Evolutionary conservation across 1,140 invertebrate species (phyloP).

Genomic region (Bombus fervidus): DNA sequence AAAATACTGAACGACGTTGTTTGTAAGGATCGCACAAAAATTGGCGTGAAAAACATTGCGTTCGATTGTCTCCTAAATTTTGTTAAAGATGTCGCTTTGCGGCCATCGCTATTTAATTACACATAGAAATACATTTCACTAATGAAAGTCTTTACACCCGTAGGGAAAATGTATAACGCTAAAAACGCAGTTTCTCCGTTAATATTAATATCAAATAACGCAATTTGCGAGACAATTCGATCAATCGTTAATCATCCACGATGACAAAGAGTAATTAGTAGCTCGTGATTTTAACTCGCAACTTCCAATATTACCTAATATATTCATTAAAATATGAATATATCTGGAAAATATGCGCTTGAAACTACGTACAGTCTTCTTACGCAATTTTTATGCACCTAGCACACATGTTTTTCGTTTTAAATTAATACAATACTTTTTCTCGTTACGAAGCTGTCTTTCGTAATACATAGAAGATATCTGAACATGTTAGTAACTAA

Average conservation of each 20-base stretch:
- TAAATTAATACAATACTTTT: background rate
- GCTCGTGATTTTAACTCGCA: background rate
- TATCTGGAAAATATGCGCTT: background rate
- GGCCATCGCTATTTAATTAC: background rate
- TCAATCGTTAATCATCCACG: background rate
- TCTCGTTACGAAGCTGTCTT: background rate
- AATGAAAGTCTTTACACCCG: background rate
- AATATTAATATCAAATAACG: constrained; percentile 4
- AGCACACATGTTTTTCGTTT: background rate
- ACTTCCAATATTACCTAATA: background rate
- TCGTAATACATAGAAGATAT: background rate
- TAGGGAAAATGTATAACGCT: background rate
- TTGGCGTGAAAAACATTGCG: background rate
- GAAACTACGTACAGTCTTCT: constrained; percentile 6
- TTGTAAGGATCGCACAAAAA: background rate
- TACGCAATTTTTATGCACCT: background rate
- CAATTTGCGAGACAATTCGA: background rate
- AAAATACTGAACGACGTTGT: background rate
- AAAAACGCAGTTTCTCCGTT: background rate
- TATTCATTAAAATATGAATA: background rate
- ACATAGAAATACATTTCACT: background rate
- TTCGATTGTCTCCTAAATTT: constrained; percentile 4
- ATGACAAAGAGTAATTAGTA: background rate
- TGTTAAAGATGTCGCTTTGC: background rate
- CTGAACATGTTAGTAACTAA: background rate